phyloP scores from a whole-genome alignment of 2,797 vertebrate species.

The Oryzias sinensis region DNA sequence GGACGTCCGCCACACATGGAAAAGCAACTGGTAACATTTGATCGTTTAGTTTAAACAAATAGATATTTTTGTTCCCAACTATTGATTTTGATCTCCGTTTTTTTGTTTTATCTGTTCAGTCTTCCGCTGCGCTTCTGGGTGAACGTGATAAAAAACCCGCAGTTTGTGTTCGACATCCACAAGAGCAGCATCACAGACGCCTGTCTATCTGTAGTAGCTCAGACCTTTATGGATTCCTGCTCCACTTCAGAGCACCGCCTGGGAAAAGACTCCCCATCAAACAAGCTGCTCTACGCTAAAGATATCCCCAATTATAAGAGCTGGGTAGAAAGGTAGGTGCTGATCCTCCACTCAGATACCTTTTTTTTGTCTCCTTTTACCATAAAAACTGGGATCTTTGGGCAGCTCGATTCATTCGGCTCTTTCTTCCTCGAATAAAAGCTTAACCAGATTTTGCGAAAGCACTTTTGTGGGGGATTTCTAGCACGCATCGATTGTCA shows the following conservation, averaged over 20 bases:
- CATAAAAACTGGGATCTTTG: slow-evolving; percentile 26
- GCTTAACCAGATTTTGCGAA: slow-evolving; percentile 30
- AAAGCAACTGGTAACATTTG: slow-evolving; percentile 93
- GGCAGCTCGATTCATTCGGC: slow-evolving; percentile 39
- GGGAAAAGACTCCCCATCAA: slow-evolving; percentile 97
- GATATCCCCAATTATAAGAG: slow-evolving; percentile 99
- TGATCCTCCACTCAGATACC: slow-evolving; percentile 19
- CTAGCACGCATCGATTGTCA: slow-evolving; percentile 24
- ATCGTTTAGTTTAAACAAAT: neutral
- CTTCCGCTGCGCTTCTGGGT: slow-evolving; percentile 98
- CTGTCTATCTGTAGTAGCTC: slow-evolving; percentile 95
- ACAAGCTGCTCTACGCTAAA: slow-evolving; percentile 97
- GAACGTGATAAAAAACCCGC: slow-evolving; percentile 98
- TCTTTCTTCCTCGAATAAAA: slow-evolving; percentile 22
- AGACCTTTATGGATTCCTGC: slow-evolving; percentile 99
- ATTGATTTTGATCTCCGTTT: neutral
- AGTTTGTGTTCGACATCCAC: slow-evolving; percentile 98
- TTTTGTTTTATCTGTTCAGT: slow-evolving; percentile 66
- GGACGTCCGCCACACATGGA: slow-evolving; percentile 96
- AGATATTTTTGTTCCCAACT: neutral
- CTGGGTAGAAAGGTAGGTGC: slow-evolving; percentile 95
- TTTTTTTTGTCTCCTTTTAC: slow-evolving; percentile 32
- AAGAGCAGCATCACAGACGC: slow-evolving; percentile 98
- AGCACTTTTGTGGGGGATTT: slow-evolving; percentile 20
- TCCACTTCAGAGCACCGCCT: slow-evolving; percentile 96